phyloP scores from a whole-genome alignment of 1,140 invertebrate species.

The Pristionchus pacificus region DNA sequence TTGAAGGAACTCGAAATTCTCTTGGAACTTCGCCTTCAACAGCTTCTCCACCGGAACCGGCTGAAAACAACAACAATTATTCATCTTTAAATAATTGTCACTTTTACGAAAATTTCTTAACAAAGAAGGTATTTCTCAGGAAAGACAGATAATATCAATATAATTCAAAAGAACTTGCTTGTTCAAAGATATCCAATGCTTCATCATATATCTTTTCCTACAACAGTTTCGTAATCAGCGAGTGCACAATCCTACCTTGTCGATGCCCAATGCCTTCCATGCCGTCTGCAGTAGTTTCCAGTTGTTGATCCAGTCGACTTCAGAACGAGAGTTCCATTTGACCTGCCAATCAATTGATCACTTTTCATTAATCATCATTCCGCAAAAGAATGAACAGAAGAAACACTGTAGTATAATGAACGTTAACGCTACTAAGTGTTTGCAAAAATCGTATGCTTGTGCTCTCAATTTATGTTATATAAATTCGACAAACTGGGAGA shows the following conservation, averaged over 20 bases:
- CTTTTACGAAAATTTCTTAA: no score
- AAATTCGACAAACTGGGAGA: slow-evolving; percentile 4
- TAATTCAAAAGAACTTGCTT: no score
- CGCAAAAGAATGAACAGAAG: background rate
- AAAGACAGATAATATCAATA: no score
- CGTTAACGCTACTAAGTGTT: no score
- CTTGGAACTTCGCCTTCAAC: slow-evolving; percentile 86
- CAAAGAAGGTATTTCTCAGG: no score
- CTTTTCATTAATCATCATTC: background rate
- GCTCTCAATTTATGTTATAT: no score
- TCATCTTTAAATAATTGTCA: background rate
- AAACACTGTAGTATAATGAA: no score
- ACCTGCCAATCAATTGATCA: slow-evolving; percentile 60
- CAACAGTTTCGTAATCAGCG: no score
- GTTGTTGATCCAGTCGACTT: slow-evolving; percentile 98
- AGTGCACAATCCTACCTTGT: slow-evolving; percentile 74
- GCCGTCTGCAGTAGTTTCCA: slow-evolving; percentile 92
- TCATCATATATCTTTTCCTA: no score
- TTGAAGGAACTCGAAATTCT: slow-evolving; percentile 99
- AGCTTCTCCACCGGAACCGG: slow-evolving; percentile 93
- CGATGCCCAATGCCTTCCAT: slow-evolving; percentile 92
- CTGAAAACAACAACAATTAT: slow-evolving; percentile 49
- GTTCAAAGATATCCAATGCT: no score
- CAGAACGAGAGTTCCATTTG: slow-evolving; percentile 92
- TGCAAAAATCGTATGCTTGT: no score